Evolutionary conservation across 1,140 invertebrate genomes (phyloP).

Genomic region (Bombus vancouverensis): DNA sequence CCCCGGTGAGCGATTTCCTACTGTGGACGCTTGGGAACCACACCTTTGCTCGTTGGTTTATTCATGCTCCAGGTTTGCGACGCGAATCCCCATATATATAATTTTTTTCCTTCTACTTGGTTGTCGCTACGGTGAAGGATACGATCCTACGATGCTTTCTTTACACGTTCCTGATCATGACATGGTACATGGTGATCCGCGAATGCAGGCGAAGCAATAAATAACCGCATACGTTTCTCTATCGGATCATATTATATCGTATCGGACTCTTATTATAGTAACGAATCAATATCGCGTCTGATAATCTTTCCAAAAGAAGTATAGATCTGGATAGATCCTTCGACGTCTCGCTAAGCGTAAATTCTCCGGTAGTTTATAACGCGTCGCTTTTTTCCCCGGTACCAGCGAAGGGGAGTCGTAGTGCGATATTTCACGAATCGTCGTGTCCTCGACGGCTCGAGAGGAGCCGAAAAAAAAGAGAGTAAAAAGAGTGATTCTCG

Average conservation of each 20-base stretch:
- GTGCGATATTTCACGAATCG: conserved; percentile 51
- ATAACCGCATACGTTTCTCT: neutral
- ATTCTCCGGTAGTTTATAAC: conserved; percentile 38
- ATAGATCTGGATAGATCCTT: neutral
- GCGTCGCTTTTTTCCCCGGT: conserved; percentile 20
- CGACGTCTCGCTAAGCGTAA: neutral
- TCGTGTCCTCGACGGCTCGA: conserved; percentile 56
- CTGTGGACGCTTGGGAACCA: conserved; percentile 79
- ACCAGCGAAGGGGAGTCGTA: conserved; percentile 14
- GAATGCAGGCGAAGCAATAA: neutral
- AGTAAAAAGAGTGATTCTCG: conserved; percentile 51
- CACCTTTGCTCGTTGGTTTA: conserved; percentile 81
- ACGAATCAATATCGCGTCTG: neutral
- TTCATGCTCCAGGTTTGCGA: conserved; percentile 77
- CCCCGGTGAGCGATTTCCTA: conserved; percentile 80
- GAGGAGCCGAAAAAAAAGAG: conserved; percentile 34
- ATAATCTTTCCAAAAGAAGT: neutral
- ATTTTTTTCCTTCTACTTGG: neutral
- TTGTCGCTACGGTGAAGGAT: neutral
- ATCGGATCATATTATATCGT: no score
- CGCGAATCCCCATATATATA: conserved; percentile 58
- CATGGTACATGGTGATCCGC: neutral
- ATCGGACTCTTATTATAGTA: neutral
- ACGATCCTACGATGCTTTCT: conserved; percentile 14
- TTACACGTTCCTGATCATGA: neutral